Conservation (phyloP, 2,797 vertebrate genomes). For the Lagocephalus sceleratus region DNA sequence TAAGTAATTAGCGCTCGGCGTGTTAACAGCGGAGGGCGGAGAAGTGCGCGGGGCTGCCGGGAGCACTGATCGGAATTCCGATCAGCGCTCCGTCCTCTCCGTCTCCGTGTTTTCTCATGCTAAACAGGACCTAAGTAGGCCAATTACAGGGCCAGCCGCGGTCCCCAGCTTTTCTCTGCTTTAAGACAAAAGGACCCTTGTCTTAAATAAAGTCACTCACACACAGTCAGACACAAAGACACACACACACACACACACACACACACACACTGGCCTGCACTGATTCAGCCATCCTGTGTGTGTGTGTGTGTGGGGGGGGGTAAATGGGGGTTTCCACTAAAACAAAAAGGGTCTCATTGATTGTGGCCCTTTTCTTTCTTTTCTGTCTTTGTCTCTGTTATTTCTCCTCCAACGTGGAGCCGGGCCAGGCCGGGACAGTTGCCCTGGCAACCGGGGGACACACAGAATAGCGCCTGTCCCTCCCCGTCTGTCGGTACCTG, state of each 20-base stretch:
- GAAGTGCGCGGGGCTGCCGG: slow-evolving; percentile 47
- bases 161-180: slow-evolving; percentile 81
- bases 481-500: slow-evolving; percentile 29
- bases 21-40: slow-evolving; percentile 82
- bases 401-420: slow-evolving; percentile 48
- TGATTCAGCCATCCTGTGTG: slow-evolving; percentile 42
- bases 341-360: slow-evolving; percentile 80
- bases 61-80: slow-evolving; percentile 94
- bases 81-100: slow-evolving; percentile 86
- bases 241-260: slow-evolving; percentile 42
- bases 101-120: slow-evolving; percentile 91
- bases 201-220: slow-evolving; percentile 92
- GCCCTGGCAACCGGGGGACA: slow-evolving; percentile 67
- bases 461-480: slow-evolving; percentile 51
- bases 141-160: slow-evolving; percentile 93
- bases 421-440: slow-evolving; percentile 54
- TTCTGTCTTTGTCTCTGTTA: slow-evolving; percentile 31
- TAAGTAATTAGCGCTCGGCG: slow-evolving; percentile 91
- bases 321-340: slow-evolving; percentile 71
- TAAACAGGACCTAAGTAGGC: slow-evolving; percentile 95
- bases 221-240: slow-evolving; percentile 61
- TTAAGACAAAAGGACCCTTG: slow-evolving; percentile 95
- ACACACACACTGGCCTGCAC: slow-evolving; percentile 37
- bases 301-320: slow-evolving; percentile 31
- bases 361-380: slow-evolving; percentile 57